Evolutionary conservation across 2,888 invertebrate species (phyloP), one percentile per base, ranked within the genome.

Genomic region (Eilema caniola): DNA sequence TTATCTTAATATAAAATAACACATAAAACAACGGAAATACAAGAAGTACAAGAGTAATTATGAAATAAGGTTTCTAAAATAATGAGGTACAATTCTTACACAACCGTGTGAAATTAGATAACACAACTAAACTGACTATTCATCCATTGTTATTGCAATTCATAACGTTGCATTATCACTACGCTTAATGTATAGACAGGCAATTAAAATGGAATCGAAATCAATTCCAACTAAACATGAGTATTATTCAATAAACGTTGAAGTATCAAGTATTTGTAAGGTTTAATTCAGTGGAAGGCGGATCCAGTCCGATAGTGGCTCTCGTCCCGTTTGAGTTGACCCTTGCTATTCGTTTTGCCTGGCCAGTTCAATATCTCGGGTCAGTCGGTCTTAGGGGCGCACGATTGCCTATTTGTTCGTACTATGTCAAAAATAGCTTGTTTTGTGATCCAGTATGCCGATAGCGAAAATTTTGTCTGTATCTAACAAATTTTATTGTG

Each of bases 361-460:
- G 81, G 77, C 85, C 80, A 85, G 87, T 86, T 84, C 86, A 89
- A 90, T 91, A 90, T 90, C 87, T 88, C 82, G 89, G 90, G 89
- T 91, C 89, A 84, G 83, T 80, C 82, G 85, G 82, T 90, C 89
- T 86, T 88, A 73, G 87, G 90, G 89, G 87, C 84, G 78, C 84
- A 82, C 82, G 85, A 88, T 88, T 87, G 87, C 86, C 87, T 86
- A 87, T 89, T 89, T 89, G 87, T 89, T 89, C 86, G 88, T 89
- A 89, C 88, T 86, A 86, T 86, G 87, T 89, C 90, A 90, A 91
- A 91, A 92, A 90, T 87, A 86, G 86, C 86, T 86, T 86, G 88
- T 88, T 88, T 89, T 88, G 88, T 89, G 90, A 82, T 75, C 73
- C 78, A 63, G 31, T 80, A 72, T 66, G 72, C 90, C 78, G 85